Conservation (phyloP, 2,113 vertebrate species). For the Stegostoma tigrinum region DNA sequence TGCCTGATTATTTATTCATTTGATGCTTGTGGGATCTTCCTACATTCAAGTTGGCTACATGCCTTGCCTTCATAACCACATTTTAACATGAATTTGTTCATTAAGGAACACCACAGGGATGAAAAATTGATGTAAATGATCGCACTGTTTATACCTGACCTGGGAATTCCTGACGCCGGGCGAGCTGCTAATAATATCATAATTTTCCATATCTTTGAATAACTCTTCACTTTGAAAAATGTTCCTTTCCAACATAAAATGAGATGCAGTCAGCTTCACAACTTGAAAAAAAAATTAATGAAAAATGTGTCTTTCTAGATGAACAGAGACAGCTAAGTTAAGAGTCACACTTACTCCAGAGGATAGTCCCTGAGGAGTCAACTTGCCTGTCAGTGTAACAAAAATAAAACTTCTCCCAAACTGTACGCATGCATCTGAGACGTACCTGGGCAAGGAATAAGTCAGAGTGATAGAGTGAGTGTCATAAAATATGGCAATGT, state of each 20-base stretch:
- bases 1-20: background rate
- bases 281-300: background rate
- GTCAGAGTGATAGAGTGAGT: background rate
- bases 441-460: background rate
- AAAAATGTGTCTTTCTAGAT: background rate
- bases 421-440: background rate
- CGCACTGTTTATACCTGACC: background rate
- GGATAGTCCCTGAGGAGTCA: background rate
- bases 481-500: background rate
- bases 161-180: background rate
- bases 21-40: background rate
- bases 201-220: background rate
- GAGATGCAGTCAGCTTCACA: background rate
- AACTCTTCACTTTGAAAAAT: background rate
- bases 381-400: background rate
- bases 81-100: background rate
- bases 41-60: background rate
- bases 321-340: background rate
- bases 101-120: background rate
- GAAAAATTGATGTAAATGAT: background rate
- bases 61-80: background rate
- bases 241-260: background rate
- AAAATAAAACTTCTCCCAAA: slow-evolving; percentile 9
- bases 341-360: background rate
- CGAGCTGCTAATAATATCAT: background rate